Evolutionary conservation across 92 coral and sea anemone genomes (phyloP).

Genomic region (Heteractis magnifica): DNA sequence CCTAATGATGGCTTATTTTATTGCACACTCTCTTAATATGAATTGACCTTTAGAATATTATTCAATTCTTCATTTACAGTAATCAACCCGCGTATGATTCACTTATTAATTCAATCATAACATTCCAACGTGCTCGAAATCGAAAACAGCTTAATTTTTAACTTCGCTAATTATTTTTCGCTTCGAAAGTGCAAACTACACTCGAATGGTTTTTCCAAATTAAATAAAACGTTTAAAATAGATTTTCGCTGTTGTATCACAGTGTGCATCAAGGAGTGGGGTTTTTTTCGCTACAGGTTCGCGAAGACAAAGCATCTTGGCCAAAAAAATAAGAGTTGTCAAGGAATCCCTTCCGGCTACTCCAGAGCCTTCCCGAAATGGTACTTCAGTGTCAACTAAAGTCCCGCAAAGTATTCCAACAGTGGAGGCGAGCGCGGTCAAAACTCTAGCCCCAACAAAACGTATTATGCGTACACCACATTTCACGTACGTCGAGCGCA

Average conservation of each 20-base stretch:
- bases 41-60: background rate
- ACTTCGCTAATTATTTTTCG: background rate
- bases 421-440: background rate
- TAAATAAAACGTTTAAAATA: background rate
- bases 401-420: background rate
- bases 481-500: conserved; percentile 3
- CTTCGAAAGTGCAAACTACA: conserved; percentile 1
- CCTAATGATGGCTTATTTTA: background rate
- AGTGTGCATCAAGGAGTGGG: background rate
- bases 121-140: background rate
- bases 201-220: background rate
- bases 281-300: background rate
- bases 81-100: background rate
- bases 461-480: background rate
- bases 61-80: background rate
- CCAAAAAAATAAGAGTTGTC: background rate
- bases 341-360: background rate
- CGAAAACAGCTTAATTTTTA: background rate
- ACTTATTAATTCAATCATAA: background rate
- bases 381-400: background rate
- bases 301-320: background rate
- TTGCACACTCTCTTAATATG: background rate
- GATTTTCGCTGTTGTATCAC: background rate
- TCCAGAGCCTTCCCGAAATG: background rate
- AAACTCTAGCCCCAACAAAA: background rate